A percentile compares a stretch with the other conserved stretches of the same genome.
phyloP scores from a whole-genome alignment of 2,113 vertebrate species.

The Ifrita kowaldi region DNA sequence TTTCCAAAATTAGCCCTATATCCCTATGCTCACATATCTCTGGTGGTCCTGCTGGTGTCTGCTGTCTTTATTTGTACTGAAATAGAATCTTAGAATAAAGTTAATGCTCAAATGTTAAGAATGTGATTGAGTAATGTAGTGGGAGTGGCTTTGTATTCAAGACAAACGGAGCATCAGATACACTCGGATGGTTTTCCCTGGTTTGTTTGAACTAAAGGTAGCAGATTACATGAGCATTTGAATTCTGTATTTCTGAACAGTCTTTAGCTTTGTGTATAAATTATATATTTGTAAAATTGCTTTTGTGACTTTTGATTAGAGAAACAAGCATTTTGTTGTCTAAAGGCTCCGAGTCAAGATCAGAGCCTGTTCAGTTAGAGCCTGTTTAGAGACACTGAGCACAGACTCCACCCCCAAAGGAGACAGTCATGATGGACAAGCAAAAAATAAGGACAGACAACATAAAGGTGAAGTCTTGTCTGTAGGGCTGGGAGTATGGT shows the following conservation, averaged over 20 bases:
- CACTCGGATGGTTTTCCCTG: neutral
- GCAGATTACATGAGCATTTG: neutral
- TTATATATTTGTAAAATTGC: neutral
- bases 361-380: neutral
- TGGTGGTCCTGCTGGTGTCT: neutral
- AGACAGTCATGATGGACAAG: neutral
- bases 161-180: neutral
- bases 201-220: neutral
- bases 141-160: neutral
- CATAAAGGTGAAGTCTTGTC: neutral
- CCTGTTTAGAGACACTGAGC: neutral
- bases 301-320: neutral
- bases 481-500: neutral
- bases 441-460: neutral
- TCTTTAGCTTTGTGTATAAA: neutral
- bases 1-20: slow-evolving; percentile 5
- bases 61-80: neutral
- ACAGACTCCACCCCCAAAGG: neutral
- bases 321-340: neutral
- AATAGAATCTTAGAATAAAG: slow-evolving; percentile 3
- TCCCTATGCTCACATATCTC: neutral
- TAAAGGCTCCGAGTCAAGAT: neutral
- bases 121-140: slow-evolving; percentile 1
- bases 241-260: neutral
- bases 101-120: slow-evolving; percentile 22